These are phyloP conservation scores for Hirundichthys speculiger DNA, from an alignment of 2,113 vertebrate species.

Conservation along the genomic window DNA sequence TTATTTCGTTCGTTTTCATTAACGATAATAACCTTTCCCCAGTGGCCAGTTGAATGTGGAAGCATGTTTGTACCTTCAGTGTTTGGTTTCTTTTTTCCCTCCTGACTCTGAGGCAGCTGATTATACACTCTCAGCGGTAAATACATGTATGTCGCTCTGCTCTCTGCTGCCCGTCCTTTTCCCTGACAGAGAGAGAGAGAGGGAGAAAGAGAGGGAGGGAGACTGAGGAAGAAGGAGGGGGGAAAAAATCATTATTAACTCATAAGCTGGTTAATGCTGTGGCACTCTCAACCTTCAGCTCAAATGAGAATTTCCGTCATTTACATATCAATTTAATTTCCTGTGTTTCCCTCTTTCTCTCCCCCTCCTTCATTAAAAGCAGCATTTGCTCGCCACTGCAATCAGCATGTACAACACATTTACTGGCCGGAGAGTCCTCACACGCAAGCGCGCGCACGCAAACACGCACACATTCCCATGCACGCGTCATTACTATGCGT, in stretches of 20 bases:
- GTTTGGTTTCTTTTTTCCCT: no score
- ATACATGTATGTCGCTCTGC: slow-evolving; percentile 69
- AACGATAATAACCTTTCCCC: no score
- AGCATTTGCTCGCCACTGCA: slow-evolving; percentile 64
- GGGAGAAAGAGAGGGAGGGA: slow-evolving; percentile 29
- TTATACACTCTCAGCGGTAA: slow-evolving; percentile 61
- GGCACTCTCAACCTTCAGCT: slow-evolving; percentile 77
- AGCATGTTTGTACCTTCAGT: slow-evolving; percentile 19
- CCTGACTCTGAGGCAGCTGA: slow-evolving; percentile 57
- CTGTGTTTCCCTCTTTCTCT: slow-evolving; percentile 51
- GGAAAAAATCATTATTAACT: slow-evolving; percentile 75
- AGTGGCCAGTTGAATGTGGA: no score
- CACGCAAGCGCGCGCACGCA: slow-evolving; percentile 1
- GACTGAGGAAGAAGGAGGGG: slow-evolving; percentile 17
- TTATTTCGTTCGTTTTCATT: no score
- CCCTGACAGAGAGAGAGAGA: background rate
- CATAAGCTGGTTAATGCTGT: slow-evolving; percentile 79
- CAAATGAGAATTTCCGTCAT: slow-evolving; percentile 80
- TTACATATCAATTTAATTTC: slow-evolving; percentile 83
- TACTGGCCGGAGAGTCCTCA: slow-evolving; percentile 27
- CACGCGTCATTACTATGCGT: no score
- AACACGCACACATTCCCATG: no score
- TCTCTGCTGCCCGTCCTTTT: slow-evolving; percentile 19
- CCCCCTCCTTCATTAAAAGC: slow-evolving; percentile 71
- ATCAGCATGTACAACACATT: slow-evolving; percentile 67